Percentiles rank a stretch among this genome's conserved stretches.
Conservation (phyloP, 2,888 invertebrate species). For the Xestia c-nigrum region DNA sequence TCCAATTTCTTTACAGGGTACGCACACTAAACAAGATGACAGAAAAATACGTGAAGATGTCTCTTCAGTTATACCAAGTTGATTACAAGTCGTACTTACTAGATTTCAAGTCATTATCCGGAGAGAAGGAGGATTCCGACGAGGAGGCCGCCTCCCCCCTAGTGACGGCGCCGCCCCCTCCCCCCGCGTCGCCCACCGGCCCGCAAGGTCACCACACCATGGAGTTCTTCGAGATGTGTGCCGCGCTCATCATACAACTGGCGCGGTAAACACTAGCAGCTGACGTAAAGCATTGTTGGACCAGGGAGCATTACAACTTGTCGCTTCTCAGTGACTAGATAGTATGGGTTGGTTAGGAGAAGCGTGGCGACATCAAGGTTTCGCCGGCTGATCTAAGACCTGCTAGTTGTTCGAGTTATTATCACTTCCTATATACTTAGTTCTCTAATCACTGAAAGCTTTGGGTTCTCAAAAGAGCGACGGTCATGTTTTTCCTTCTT, state of each 20-base stretch:
- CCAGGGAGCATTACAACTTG: slow-evolving; percentile 17
- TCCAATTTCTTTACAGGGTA: slow-evolving; percentile 90
- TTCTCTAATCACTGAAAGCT: neutral
- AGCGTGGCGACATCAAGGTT: slow-evolving; percentile 28
- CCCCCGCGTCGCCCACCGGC: slow-evolving; percentile 71
- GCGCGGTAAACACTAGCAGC: slow-evolving; percentile 93
- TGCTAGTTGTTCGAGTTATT: slow-evolving; percentile 17
- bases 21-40: slow-evolving; percentile 96
- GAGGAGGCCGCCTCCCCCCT: slow-evolving; percentile 77
- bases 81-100: slow-evolving; percentile 99
- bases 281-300: slow-evolving; percentile 12
- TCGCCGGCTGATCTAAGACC: neutral
- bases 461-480: neutral
- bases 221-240: slow-evolving; percentile 99
- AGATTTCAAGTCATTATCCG: slow-evolving; percentile 98
- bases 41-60: slow-evolving; percentile 98
- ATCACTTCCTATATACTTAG: neutral
- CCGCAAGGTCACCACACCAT: slow-evolving; percentile 97
- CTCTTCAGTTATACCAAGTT: slow-evolving; percentile 99
- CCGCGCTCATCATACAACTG: slow-evolving; percentile 98
- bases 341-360: slow-evolving; percentile 8
- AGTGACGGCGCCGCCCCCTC: slow-evolving; percentile 72
- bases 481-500: neutral
- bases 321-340: slow-evolving; percentile 8
- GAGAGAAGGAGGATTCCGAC: slow-evolving; percentile 92